Evolutionary conservation across 2,888 invertebrate species (phyloP).

Genomic region (Xestia rhomboidea): DNA sequence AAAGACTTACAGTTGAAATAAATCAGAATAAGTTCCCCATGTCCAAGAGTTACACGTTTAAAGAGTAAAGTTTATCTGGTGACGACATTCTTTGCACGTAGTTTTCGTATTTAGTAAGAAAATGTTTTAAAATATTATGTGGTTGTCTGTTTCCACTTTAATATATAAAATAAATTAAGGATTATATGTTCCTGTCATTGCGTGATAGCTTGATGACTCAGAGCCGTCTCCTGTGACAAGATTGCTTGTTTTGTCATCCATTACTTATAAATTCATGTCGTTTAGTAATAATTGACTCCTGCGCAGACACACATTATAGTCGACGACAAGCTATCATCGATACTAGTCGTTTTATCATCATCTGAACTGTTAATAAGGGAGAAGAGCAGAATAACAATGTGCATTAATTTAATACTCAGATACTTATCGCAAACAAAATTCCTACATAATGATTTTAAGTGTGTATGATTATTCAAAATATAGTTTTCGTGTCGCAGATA

Average conservation of each 20-base stretch:
- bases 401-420: slow-evolving; percentile 51
- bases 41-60: background rate
- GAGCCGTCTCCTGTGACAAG: slow-evolving; percentile 49
- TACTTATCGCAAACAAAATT: slow-evolving; percentile 61
- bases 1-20: slow-evolving; percentile 31
- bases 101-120: slow-evolving; percentile 28
- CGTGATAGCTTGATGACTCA: slow-evolving; percentile 54
- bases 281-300: slow-evolving; percentile 79
- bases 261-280: slow-evolving; percentile 80
- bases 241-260: slow-evolving; percentile 64
- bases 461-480: slow-evolving; percentile 56
- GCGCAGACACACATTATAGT: slow-evolving; percentile 67
- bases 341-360: slow-evolving; percentile 73
- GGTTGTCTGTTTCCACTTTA: slow-evolving; percentile 21
- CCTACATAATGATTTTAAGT: slow-evolving; percentile 46
- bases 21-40: slow-evolving; percentile 17
- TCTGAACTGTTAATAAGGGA: slow-evolving; percentile 59
- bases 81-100: background rate
- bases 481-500: slow-evolving; percentile 32
- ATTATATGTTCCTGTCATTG: slow-evolving; percentile 41
- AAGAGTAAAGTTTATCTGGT: slow-evolving; percentile 21
- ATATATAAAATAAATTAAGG: slow-evolving; percentile 37
- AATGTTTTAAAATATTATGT: slow-evolving; percentile 25
- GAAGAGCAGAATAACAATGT: slow-evolving; percentile 52
- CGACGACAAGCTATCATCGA: slow-evolving; percentile 77